Conservation (phyloP, 2,888 invertebrate species). For the Calliopum simillimum region DNA sequence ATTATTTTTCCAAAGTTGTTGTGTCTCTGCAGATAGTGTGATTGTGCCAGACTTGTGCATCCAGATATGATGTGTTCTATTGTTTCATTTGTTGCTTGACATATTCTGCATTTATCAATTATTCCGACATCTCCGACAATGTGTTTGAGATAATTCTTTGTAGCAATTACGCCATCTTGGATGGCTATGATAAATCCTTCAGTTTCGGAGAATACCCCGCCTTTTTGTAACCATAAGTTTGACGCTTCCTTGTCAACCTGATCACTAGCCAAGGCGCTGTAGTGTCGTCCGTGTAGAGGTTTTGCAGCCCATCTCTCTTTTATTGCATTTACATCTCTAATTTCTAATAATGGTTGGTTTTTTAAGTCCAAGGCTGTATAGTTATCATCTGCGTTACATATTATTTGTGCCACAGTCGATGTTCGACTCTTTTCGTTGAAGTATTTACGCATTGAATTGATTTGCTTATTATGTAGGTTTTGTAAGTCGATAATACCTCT, state of each 20-base stretch:
- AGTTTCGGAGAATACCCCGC: neutral
- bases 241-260: conserved; percentile 30
- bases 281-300: conserved; percentile 32
- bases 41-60: conserved; percentile 5
- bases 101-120: conserved; percentile 27
- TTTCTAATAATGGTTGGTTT: neutral
- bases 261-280: conserved; percentile 13
- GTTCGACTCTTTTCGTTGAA: neutral
- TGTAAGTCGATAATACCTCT: conserved; percentile 33
- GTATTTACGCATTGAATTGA: conserved; percentile 16
- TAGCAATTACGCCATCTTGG: conserved; percentile 22
- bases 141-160: conserved; percentile 24
- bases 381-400: conserved; percentile 25
- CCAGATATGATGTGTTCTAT: conserved; percentile 33
- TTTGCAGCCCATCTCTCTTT: conserved; percentile 31
- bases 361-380: conserved; percentile 31
- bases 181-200: conserved; percentile 22
- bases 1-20: too few relatives aligned
- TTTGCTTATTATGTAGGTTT: conserved; percentile 33
- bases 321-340: conserved; percentile 10
- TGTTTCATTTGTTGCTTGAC: conserved; percentile 17
- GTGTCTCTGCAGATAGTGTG: neutral
- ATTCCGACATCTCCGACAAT: conserved; percentile 15
- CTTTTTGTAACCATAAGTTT: conserved; percentile 33
- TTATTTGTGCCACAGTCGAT: conserved; percentile 1